These are phyloP conservation scores for Spermophilus dauricus DNA, from an alignment of 2,113 vertebrate genomes.

Conservation along the genomic window DNA sequence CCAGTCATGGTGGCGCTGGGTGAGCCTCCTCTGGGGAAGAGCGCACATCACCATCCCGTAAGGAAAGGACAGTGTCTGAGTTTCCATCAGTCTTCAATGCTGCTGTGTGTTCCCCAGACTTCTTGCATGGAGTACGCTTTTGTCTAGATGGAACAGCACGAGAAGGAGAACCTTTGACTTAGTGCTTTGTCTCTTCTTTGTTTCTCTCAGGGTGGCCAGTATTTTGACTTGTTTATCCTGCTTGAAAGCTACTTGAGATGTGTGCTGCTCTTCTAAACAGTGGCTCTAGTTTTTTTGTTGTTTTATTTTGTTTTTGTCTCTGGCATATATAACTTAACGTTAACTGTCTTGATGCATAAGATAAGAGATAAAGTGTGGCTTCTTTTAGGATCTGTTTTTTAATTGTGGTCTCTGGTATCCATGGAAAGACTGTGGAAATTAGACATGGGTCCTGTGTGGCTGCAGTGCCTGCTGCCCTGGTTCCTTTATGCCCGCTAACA, in stretches of 20 bases:
- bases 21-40: constrained; percentile 81
- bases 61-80: constrained; percentile 83
- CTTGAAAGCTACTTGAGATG: constrained; percentile 86
- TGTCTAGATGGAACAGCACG: constrained; percentile 87
- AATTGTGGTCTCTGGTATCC: constrained; percentile 81
- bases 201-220: constrained; percentile 91
- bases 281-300: constrained; percentile 77
- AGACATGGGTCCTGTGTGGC: constrained; percentile 80
- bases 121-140: constrained; percentile 86
- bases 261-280: constrained; percentile 85
- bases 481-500: constrained; percentile 70
- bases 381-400: constrained; percentile 81
- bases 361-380: constrained; percentile 83
- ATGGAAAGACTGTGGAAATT: constrained; percentile 60
- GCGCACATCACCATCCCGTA: constrained; percentile 75
- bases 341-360: constrained; percentile 85
- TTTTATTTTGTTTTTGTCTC: constrained; percentile 77
- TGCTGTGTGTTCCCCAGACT: constrained; percentile 87
- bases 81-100: constrained; percentile 86
- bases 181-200: constrained; percentile 86
- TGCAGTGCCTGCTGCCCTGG: constrained; percentile 76
- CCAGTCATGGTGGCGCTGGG: constrained; percentile 59
- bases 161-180: constrained; percentile 82
- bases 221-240: constrained; percentile 87
- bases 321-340: constrained; percentile 85